Evolutionary conservation across 2,113 vertebrate species (phyloP), one percentile per base, ranked within the genome.

Genomic region (Hemiscyllium ocellatum): DNA sequence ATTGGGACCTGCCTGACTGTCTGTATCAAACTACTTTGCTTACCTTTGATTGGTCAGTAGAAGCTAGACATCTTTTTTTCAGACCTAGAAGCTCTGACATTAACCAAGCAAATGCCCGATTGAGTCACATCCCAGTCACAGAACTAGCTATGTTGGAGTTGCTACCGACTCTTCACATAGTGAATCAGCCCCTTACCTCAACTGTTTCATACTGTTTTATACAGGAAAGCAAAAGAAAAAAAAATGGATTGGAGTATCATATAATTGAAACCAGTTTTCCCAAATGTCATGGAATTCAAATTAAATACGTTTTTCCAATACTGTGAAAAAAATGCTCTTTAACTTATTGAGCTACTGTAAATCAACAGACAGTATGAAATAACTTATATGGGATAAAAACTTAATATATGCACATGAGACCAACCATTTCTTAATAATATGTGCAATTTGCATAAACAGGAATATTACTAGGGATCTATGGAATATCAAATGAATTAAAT

Each of bases 401-500:
- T 13, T 2, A 19, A 83, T 47, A 6, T 20, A 20, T 17, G 1
- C 80, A 20, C 80, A 83, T 42, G 37, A 47, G 80, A n/a, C 20
- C n/a, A 42, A 66, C 61, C 66, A 66, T 20, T 93, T 93, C 20
- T 37, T 37, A 65, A 37, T 8, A 93, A 37, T 66, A 93, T 93
- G 89, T 61, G n/a, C 29, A 66, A 93, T 33, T 93, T 17, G 33
- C 4, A 65, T 65, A n/a, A 91, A 65, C 89, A 91, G 89, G 61
- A 91, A 2, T n/a, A 13, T 66, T 91, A 37, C 37, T 91, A 52
- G 61, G 37, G 89, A 68, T 24, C 19, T 68, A 65, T 68, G 89
- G 61, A 93, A 37, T 93, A 93, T n/a, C 33, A 93, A 68, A 93
- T 93, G 17, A 93, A 93, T 93, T 68, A 33, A 19, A 68, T 66